Base-by-base conservation (phyloP, 2,888 invertebrate genomes). In the Harpalus rubripes region DNA sequence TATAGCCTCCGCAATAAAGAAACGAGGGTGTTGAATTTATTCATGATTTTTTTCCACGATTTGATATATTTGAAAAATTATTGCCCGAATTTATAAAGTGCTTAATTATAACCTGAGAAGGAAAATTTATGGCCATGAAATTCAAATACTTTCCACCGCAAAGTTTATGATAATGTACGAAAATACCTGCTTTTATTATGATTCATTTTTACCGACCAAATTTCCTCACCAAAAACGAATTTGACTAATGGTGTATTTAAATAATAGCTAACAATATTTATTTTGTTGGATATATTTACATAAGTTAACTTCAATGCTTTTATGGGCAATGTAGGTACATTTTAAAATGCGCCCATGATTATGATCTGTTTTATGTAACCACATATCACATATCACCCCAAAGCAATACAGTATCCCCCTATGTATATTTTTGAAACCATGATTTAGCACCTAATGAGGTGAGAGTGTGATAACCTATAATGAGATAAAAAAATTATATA, bases 11-110 rank as follows among this genome's bases (percentile, higher is more conserved):
- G 72, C 72, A 74, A 74, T 74, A 74, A 74, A 74, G 72, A 74
- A 52, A 74, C 72, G 72, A 44, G 72, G 72, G 72, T 74, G 68
- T 52, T 44, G 41, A 74, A 74, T 74, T 74, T 74, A 74, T 74
- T 74, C 72, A 74, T 41, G 72, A 74, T 74, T 74, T 74, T 32
- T 74, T 74, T 74, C 41, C 72, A 74, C 72, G 72, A 74, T 74
- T 74, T 74, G 72, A 74, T 74, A 74, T 74, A 74, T 74, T 41
- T 41, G 72, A 74, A 74, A 74, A 74, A 74, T 74, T 74, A 74
- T 74, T 74, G 44, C 72, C 52, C 10, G 72, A 74, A 74, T 74
- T 74, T 74, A 74, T 74, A 74, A 74, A 74, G 72, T 18, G 18
- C 72, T 74, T 74, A 74, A 74, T 74, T 74, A 44, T 41, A 44